Base-by-base conservation (phyloP, 1,140 invertebrate genomes). In the Halotydeus destructor region DNA sequence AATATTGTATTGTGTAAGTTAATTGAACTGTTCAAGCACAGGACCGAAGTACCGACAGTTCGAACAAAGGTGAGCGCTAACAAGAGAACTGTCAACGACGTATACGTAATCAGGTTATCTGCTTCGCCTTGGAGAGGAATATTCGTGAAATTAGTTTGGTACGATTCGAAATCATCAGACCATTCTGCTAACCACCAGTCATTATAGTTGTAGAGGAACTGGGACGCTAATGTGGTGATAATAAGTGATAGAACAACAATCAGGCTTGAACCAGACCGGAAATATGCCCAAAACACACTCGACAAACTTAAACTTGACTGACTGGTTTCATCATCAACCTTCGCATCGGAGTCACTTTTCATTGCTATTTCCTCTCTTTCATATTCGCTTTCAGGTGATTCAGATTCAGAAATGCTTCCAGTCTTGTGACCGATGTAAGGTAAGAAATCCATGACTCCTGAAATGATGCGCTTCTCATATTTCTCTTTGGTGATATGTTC, bases 1-100 rank as follows among this genome's bases (percentile, higher is more conserved):
- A 89, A 89, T 74, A 91, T 85, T 6, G 57, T 63, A 52, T 88
- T 77, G 53, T 91, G 85, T 2, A 85, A 61, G 21, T 63, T 71
- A 34, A 72, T 69, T 0, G 83, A 85, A 4, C 82, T 74, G 26
- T 67, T 62, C 63, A 84, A 75, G 40, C 80, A 82, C 49, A 79
- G 69, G 49, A 66, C 61, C 47, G 83, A 81, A 57, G 85, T 86
- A 4, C 67, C 54, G 25, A 73, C 65, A 1, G 75, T 77, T 42
- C 77, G 60, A 0, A 61, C 30, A 6, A 63, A 45, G 9, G 60
- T 58, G 38, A 61, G 54, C 2, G 62, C 26, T 39, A 64, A 61
- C 1, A 62, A 53, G 14, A 37, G 45, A 4, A 46, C 47, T 8
- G 60, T 58, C 12, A 64, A 54, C 1, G 52, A 57, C 5, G 57